Conservation (phyloP, 1,140 invertebrate genomes). For the Marisa cornuarietis region DNA sequence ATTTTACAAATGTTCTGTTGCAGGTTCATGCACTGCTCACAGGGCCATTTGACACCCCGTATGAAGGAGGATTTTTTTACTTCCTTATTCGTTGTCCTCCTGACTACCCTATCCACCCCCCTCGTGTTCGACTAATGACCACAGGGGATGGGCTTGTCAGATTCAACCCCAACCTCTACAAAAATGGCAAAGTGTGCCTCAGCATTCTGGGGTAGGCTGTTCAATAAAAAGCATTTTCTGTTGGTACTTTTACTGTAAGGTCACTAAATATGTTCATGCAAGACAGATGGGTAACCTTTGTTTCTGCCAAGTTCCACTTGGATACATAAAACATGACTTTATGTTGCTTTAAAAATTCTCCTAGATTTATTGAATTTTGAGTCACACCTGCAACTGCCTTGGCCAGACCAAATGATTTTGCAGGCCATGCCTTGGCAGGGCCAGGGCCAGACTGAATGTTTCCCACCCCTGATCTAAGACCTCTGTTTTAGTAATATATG, state of each 20-base stretch:
- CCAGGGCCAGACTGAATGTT: too few species aligned
- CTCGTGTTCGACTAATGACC: constrained; percentile 73
- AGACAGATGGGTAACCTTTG: too few species aligned
- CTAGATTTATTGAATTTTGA: too few species aligned
- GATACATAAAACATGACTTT: too few species aligned
- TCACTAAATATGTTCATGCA: neutral
- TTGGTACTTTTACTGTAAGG: neutral
- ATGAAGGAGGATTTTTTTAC: constrained; percentile 76
- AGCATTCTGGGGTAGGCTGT: constrained; percentile 72
- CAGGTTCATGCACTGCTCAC: constrained; percentile 73
- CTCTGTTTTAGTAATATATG: too few species aligned
- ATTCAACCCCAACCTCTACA: constrained; percentile 75
- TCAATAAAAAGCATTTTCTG: constrained; percentile 24
- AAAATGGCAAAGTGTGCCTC: constrained; percentile 74
- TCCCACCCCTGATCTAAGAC: too few species aligned
- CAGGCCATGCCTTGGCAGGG: too few species aligned
- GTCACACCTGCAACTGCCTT: too few species aligned
- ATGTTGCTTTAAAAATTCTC: too few species aligned
- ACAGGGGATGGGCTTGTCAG: constrained; percentile 72
- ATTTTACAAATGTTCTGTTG: neutral
- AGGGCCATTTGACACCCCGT: constrained; percentile 75
- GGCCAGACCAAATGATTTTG: too few species aligned
- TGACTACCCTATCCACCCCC: constrained; percentile 69
- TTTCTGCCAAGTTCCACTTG: too few species aligned
- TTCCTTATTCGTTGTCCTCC: constrained; percentile 71